Evolutionary conservation across 2,113 vertebrate genomes (phyloP), one percentile per base, ranked within the genome.

Genomic region (Lophius piscatorius): DNA sequence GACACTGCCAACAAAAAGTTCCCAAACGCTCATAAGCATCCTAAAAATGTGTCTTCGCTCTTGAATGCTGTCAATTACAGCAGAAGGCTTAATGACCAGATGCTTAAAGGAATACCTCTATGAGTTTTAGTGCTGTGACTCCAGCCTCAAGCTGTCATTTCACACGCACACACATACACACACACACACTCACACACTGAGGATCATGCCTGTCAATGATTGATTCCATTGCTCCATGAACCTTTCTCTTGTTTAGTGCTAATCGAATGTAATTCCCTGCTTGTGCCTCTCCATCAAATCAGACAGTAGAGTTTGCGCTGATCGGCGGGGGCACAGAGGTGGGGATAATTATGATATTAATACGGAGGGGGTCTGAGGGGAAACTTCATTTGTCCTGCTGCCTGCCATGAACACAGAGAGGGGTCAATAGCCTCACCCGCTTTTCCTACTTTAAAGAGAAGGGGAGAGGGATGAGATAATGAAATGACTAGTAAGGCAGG

Each of bases 301-400:
- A 75, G 80, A 84, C 87, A 70, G 80, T 61, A 63, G 66, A 77
- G 82, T 82, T 83, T 82, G 85, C 64, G 79, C 73, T 71, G 69
- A 79, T 78, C 57, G 44, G 59, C 67, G 29, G 81, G 87, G 84
- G 78, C 78, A 63, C 68, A 68, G 86, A 85, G 81, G 82, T 86
- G 81, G 76, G 71, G 78, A 90, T 91, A 88, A 91, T 91, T 89
- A 91, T 87, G 87, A 91, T 90, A 90, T 91, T 89, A 91, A 90
- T 90, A 82, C 65, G 60, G 78, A 78, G 79, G 83, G 79, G 78
- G 83, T 81, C 78, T 74, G 81, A 85, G 81, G 84, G 75, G 77
- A 82, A 85, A 84, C 87, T 89, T 88, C 80, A 91, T 91, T 90
- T 90, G 88, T 91, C 87, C 84, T 56, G 64, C 78, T 26, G 66